Evolutionary conservation across 2,113 vertebrate species (phyloP), one percentile per base, ranked within the genome.

Genomic region (Megaleporinus macrocephalus): DNA sequence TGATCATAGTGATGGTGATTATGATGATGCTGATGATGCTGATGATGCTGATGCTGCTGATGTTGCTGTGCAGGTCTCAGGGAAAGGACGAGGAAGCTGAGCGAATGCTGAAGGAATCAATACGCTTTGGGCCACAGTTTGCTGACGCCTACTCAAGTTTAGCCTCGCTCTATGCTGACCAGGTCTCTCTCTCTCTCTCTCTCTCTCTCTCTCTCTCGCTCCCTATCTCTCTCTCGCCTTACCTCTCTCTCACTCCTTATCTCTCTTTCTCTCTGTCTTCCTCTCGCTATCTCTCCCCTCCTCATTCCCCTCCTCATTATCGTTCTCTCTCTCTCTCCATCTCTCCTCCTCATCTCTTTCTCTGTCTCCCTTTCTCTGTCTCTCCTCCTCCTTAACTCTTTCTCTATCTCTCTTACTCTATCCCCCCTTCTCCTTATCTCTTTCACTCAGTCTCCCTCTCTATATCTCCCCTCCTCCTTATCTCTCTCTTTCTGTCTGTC

Each of bases 141-240:
- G 95, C 97, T 18, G 98, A 99, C 65, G 97, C 97, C 0, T 99
- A 97, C 82, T 98, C 97, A 26, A 99, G 98, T 82, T 92, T 99
- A 68, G 98, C 98, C 3, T 98, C 98, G 0, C 92, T 99, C 16
- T 89, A 97, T 20, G 96, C 97, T 0, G 98, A 98, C 68, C 96
- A 99, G 96, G 98, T 99, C 53, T 47, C 47, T 27, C 16, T 22
- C 24, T n/a, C 65, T 66, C 20, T 73, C n/a, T 55, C 29, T 66
- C 44, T 22, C 26, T 44, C n/a, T 4, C 11, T 26, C 10, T 4
- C 7, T 36, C 65, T 66, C 15, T 73, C n/a, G 53, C n/a, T 66
- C 44, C 22, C 26, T 44, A n/a, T 5, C 14, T 20, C 49, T 16
- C 2, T 51, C 49, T 51, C 44, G 4, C 44, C 16, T 7, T 16